Base-by-base conservation (phyloP, 2,888 invertebrate genomes). In the Tipula unca region DNA sequence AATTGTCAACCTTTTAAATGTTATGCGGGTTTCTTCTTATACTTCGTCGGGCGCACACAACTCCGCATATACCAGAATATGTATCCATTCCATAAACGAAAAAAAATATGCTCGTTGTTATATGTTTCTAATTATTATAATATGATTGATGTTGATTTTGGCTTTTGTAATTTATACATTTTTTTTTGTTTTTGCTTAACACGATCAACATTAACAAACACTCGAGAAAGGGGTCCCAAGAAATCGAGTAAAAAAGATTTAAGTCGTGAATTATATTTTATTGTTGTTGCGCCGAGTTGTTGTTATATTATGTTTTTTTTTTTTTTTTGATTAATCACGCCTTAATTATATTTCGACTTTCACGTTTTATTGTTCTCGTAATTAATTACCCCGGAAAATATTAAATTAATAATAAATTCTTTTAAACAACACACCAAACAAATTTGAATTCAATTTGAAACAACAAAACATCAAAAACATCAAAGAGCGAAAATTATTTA, bases 71-170 rank as follows among this genome's bases (percentile, higher is more conserved):
- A 69, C 69, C 25, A 20, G 20, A 25, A 69, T 69, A 69, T 48
- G n/a, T 69, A 25, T 25, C 69, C 69, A 69, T 69, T 69, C 25
- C 25, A 69, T 17, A n/a, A 42, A 42, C 39, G n/a, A 42, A 42
- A 2, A 42, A 42, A 48, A 69, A 69, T 69, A 69, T 69, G 69
- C 69, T 69, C 10, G 69, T 10, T 69, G 69, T 69, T 69, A 25
- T 69, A 69, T 69, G 69, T 69, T 69, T 69, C 69, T 69, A 69
- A 69, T 69, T 69, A 69, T 69, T 69, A 69, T 69, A 25, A 69
- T 69, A 69, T 69, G 69, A 69, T 69, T 69, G 69, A 69, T 69
- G 69, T 69, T 69, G 69, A 69, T 25, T 69, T 69, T 69, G 10
- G 25, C 69, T 69, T 25, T 69, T 69, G 69, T 69, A 69, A 69